These are phyloP conservation scores for Mesembrinibis cayennensis DNA, from an alignment of 2,113 vertebrate genomes.

Conservation along the genomic window DNA sequence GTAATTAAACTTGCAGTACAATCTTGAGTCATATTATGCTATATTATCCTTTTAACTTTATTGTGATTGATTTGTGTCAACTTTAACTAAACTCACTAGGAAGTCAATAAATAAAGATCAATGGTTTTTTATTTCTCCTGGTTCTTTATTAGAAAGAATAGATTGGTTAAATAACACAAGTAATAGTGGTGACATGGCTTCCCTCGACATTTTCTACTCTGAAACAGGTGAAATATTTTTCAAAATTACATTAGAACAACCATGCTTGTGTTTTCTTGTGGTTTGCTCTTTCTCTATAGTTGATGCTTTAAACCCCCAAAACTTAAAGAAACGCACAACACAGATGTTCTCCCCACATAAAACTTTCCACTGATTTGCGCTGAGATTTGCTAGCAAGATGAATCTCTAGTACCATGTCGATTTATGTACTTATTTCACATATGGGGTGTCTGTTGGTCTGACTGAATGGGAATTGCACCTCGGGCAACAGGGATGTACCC, in stretches of 20 bases:
- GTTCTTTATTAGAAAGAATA: constrained; percentile 89
- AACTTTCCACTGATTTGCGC: not conserved
- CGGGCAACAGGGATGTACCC: not conserved
- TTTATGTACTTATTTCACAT: not conserved
- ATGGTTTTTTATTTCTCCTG: constrained; percentile 89
- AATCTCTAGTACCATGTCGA: not conserved
- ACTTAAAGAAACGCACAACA: not conserved
- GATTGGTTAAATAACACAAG: constrained; percentile 80
- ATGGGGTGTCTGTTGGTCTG: not conserved
- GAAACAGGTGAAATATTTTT: not conserved
- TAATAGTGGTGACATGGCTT: not conserved
- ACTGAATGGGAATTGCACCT: not conserved
- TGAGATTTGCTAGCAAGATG: not conserved
- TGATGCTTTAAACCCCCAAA: not conserved
- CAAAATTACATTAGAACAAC: not conserved
- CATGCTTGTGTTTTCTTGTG: not conserved
- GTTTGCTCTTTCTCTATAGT: not conserved
- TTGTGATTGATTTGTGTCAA: constrained; percentile 96
- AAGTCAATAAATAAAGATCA: constrained; percentile 93
- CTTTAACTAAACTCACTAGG: constrained; percentile 91
- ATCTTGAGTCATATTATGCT: constrained; percentile 71
- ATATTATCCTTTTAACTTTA: constrained; percentile 91
- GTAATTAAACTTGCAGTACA: constrained; percentile 73
- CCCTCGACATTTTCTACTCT: not conserved
- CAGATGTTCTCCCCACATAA: not conserved